Evolutionary conservation across 2,113 vertebrate species (phyloP), one percentile per base, ranked within the genome.

Genomic region (Emydura subglobosa): DNA sequence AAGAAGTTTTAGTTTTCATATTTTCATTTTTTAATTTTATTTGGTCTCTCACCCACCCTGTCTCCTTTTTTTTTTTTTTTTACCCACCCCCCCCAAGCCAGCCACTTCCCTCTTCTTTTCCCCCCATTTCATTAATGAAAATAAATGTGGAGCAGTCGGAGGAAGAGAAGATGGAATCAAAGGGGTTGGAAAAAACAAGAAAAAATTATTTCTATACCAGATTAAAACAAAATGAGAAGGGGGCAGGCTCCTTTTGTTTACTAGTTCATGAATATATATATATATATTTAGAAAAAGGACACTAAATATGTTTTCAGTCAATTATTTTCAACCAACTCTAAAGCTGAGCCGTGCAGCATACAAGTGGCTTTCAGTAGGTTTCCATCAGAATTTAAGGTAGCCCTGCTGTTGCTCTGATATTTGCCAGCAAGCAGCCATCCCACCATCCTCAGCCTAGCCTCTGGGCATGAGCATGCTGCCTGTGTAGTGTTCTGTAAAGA

Each of bases 291-390:
- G 31, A 34, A 61, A 19, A 39, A 72, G n/a, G n/a, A 53, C 1
- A 57, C 90, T 65, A 54, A 1, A 39, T 81, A 83, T 94, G 87
- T 83, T 7, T 82, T n/a, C 84, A 47, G n/a, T 54, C 92, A 59
- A 91, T 54, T 91, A 29, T 85, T 74, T 88, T 81, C 93, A 82
- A 91, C 91, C 5, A n/a, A 65, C 92, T 92, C 96, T 82, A 88
- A 88, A 93, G 12, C 10, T 89, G 22, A 82, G 91, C 51, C 22
- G 92, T 92, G 27, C 13, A 55, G 31, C 34, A 55, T 92, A 90
- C 91, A 79, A 47, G 1, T 16, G 0, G 59, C 59, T 61, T 72
- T 72, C 34, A 72, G 10, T 39, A 22, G 65, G n/a, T 22, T 72
- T 72, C 65, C 65, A 72, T 16, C 6, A 6, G 14, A 61, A 61